Conservation (phyloP, 2,113 vertebrate genomes). For the Microtus ochrogaster region DNA sequence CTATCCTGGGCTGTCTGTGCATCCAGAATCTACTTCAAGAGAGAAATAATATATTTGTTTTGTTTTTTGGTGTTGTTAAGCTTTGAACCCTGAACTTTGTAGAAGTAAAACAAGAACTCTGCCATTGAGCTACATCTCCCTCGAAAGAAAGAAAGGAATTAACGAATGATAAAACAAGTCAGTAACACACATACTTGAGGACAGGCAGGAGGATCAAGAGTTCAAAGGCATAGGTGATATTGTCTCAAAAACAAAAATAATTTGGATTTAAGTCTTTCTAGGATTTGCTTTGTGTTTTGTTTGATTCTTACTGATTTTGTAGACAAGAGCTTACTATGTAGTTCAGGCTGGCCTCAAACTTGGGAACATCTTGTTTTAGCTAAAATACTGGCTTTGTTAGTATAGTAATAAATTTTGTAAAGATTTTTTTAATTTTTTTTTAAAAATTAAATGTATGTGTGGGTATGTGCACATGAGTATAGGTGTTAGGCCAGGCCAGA, state of each 20-base stretch:
- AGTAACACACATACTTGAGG: not conserved
- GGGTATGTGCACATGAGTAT: not conserved
- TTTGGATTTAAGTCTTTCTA: not conserved
- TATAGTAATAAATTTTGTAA: not conserved
- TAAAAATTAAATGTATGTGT: not conserved
- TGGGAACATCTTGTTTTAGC: not conserved
- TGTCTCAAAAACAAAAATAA: not conserved
- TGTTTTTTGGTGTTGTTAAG: not conserved
- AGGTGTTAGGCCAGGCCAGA: not conserved
- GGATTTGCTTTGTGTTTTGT: not conserved
- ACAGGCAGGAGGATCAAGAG: not conserved
- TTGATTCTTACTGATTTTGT: not conserved
- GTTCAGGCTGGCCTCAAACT: not conserved
- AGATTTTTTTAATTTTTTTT: no score
- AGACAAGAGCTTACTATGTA: not conserved
- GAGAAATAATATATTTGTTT: not conserved
- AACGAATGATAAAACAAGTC: not conserved
- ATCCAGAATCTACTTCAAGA: not conserved
- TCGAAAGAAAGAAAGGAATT: not conserved
- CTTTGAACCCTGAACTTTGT: not conserved
- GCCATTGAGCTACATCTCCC: not conserved
- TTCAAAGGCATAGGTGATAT: not conserved
- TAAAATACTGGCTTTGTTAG: not conserved
- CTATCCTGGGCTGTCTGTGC: not conserved
- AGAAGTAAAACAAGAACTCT: not conserved